Evolutionary conservation across 2,888 invertebrate genomes (phyloP).

Genomic region (Heliconius sara): DNA sequence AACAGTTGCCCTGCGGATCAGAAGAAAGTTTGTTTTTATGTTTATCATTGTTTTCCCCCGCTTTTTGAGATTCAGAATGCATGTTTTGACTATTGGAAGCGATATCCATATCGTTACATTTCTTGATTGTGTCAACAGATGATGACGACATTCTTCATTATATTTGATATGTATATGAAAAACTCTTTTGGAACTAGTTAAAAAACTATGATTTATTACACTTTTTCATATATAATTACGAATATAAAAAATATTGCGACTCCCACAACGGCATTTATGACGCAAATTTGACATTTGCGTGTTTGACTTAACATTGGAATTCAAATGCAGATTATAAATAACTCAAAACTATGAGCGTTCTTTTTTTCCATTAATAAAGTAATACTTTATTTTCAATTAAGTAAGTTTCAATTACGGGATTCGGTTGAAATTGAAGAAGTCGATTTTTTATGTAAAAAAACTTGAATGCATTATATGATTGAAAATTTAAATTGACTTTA

Average conservation of each 20-base stretch:
- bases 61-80: slow-evolving; percentile 73
- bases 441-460: too few species aligned
- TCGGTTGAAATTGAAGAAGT: too few species aligned
- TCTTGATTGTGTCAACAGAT: slow-evolving; percentile 56
- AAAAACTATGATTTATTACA: slow-evolving; percentile 15
- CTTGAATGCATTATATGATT: too few species aligned
- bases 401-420: too few species aligned
- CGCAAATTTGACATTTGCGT: slow-evolving; percentile 18
- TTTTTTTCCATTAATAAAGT: too few species aligned
- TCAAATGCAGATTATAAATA: not conserved
- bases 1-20: slow-evolving; percentile 73
- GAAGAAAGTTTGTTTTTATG: slow-evolving; percentile 65
- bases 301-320: not conserved
- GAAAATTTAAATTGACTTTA: too few species aligned
- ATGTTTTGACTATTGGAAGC: slow-evolving; percentile 57
- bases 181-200: slow-evolving; percentile 32
- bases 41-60: slow-evolving; percentile 66
- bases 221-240: slow-evolving; percentile 19
- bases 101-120: slow-evolving; percentile 60
- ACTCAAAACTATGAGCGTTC: too few species aligned
- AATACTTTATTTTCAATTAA: too few species aligned
- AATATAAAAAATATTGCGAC: slow-evolving; percentile 10
- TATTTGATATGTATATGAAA: slow-evolving; percentile 21
- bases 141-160: slow-evolving; percentile 56
- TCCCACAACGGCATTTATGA: not conserved